These are phyloP conservation scores for Crotophaga sulcirostris DNA, from an alignment of 2,113 vertebrate genomes.

Conservation along the genomic window DNA sequence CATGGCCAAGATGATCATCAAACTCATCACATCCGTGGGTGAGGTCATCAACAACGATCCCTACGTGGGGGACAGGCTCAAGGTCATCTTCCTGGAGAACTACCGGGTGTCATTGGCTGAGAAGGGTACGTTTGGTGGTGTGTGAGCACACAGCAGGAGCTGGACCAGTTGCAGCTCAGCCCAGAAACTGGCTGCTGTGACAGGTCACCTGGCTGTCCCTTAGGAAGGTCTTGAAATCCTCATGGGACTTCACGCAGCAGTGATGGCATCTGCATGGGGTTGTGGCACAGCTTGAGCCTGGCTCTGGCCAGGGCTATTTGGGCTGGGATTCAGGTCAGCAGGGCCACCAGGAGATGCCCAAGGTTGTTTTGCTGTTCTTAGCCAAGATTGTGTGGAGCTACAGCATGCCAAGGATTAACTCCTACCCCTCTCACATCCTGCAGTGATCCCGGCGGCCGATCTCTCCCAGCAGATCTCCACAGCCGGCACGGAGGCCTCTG, in stretches of 20 bases:
- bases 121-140: conserved; percentile 76
- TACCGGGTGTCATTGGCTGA: conserved; percentile 89
- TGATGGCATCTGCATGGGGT: not conserved
- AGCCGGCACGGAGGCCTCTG: conserved; percentile 87
- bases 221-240: not conserved
- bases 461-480: conserved; percentile 93
- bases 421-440: not conserved
- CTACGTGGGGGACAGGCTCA: conserved; percentile 82
- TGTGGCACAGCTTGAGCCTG: not conserved
- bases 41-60: conserved; percentile 86
- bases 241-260: not conserved
- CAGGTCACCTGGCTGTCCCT: not conserved
- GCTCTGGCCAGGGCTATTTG: not conserved
- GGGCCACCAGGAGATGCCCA: not conserved
- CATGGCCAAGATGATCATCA: conserved; percentile 93
- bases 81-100: conserved; percentile 89
- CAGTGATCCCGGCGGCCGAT: conserved; percentile 88
- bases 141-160: accelerated
- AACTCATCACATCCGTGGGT: conserved; percentile 84
- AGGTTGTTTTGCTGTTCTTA: not conserved
- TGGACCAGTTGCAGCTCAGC: not conserved
- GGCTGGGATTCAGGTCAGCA: not conserved
- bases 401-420: not conserved
- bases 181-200: not conserved
- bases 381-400: not conserved